A percentile compares a stretch with the other conserved stretches of the same genome.
Evolutionary conservation across 2,113 vertebrate species (phyloP).

Genomic region (Isichthys henryi): DNA sequence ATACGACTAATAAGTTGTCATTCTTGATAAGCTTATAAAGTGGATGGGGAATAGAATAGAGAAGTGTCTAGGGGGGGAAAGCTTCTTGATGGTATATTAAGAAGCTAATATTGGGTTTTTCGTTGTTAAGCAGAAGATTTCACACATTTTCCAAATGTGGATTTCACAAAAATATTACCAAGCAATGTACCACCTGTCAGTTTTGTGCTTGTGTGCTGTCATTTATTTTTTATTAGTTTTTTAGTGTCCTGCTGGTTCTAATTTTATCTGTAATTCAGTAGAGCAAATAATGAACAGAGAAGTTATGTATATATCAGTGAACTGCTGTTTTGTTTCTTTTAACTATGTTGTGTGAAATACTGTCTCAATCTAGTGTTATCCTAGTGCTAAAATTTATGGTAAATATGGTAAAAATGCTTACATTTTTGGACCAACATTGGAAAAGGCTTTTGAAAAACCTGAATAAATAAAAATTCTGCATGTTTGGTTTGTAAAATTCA

Average conservation of each 20-base stretch:
- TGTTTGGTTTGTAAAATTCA: conserved; percentile 1
- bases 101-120: background rate
- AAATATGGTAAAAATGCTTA: background rate
- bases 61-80: background rate
- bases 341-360: background rate
- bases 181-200: background rate
- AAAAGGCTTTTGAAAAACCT: background rate
- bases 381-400: background rate
- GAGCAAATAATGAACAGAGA: background rate
- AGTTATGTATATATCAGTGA: background rate
- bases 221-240: background rate
- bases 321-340: background rate
- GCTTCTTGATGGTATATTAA: background rate
- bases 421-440: background rate
- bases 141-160: background rate
- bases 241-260: background rate
- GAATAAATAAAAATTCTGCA: background rate
- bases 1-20: background rate
- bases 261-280: background rate
- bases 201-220: background rate
- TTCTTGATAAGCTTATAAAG: background rate
- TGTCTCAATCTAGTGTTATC: background rate
- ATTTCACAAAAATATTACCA: background rate
- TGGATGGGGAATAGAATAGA: background rate
- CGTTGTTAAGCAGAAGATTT: background rate